Evolutionary conservation across 2,888 invertebrate species (phyloP).

Genomic region (Mallateleia sp.): DNA sequence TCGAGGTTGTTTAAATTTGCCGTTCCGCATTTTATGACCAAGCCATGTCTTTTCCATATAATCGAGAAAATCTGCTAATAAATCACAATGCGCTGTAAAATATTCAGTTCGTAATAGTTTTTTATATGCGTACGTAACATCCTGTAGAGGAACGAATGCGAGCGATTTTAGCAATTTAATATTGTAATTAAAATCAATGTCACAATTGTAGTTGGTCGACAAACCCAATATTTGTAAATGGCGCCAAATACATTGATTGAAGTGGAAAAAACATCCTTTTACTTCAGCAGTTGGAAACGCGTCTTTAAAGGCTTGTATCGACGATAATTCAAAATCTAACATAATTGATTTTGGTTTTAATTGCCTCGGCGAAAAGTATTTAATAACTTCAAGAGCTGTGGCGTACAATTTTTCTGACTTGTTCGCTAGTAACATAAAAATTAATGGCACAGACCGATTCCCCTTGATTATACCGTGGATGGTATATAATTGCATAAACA

Average conservation of each 20-base stretch:
- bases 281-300: constrained; percentile 2
- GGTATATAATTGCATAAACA: constrained; percentile 27
- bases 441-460: not conserved
- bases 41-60: not conserved
- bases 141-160: not conserved
- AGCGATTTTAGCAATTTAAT: not conserved
- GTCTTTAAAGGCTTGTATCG: constrained; percentile 14
- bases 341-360: constrained; percentile 19
- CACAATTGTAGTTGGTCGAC: not conserved
- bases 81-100: not conserved
- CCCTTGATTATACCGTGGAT: constrained; percentile 4
- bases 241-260: not conserved
- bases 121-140: not conserved
- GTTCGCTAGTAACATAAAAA: constrained; percentile 11
- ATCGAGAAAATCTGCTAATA: not conserved
- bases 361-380: not conserved
- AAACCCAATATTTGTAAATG: not conserved
- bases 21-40: not conserved
- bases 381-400: no score
- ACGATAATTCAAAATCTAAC: constrained; percentile 14
- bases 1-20: not conserved
- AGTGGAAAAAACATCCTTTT: constrained; percentile 34
- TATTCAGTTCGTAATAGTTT: not conserved
- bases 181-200: not conserved
- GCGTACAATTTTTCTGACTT: not conserved